Evolutionary conservation across 1,140 invertebrate species (phyloP), one percentile per base, ranked within the genome.

Genomic region (Trialeurodes vaporariorum): DNA sequence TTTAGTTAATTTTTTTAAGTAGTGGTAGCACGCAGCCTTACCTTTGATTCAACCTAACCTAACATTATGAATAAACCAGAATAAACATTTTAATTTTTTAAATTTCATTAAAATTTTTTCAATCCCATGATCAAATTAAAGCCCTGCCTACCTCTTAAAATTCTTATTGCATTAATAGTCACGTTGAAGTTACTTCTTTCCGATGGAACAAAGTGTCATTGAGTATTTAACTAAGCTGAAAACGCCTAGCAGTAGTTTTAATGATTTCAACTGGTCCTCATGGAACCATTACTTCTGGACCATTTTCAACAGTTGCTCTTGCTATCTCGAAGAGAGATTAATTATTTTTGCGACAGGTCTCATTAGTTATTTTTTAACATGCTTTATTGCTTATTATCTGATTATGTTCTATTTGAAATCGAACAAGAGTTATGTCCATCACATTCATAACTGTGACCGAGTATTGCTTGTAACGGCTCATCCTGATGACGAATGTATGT

Each of bases 401-500:
- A 49, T 49, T 49, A 17, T 49, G 17, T 49, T 49, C 34, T 49
- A 9, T 17, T 49, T 49, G 17, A 49, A 49, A 49, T 49, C 34
- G 17, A 49, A 49, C 17, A 5, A 17, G 5, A 17, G 34, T 9
- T 49, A 9, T 17, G 22, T 61, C 11, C 60, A 61, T 49, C 34
- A 49, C 34, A 49, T 49, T 49, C 34, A 17, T 9, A 49, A 17
- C 34, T 49, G 34, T 49, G 61, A 69, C 27, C 59, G 89, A 72
- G 83, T 94, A 49, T 77, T 98, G 22, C 76, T 98, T 40, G 85
- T 97, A 0, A 92, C 85, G 17, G 94, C 95, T 25, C 96, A 98
- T 83, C 96, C 96, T 11, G 96, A 98, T 79, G 93, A 96, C 76
- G 96, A 98, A 77, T 93, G 92, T 70, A 98, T 98, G 96, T 98